phyloP scores from a whole-genome alignment of 2,888 invertebrate genomes.

The Schizaphis graminum region DNA sequence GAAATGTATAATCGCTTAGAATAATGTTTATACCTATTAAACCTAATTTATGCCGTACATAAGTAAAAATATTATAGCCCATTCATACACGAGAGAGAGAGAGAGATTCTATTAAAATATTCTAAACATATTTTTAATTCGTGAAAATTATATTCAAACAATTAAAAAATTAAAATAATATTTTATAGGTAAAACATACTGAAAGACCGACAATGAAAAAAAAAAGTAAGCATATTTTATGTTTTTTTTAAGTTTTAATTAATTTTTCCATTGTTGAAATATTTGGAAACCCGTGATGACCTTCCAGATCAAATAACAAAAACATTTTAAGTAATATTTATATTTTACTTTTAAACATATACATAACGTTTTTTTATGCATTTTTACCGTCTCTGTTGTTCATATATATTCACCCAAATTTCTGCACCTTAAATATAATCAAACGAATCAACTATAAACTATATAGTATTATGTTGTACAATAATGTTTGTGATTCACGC shows the following conservation, averaged over 20 bases:
- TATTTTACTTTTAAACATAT: neutral
- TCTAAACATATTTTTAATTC: neutral
- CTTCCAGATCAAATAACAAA: neutral
- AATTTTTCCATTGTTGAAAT: neutral
- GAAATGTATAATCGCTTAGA: neutral
- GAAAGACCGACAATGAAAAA: neutral
- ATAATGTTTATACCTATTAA: neutral
- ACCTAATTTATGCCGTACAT: neutral
- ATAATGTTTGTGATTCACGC: too few species aligned
- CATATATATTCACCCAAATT: neutral
- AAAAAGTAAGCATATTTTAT: neutral
- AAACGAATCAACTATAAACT: neutral
- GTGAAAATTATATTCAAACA: neutral
- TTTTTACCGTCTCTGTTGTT: neutral
- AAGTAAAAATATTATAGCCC: neutral
- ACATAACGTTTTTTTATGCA: neutral
- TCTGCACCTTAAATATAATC: neutral
- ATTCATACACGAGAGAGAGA: neutral
- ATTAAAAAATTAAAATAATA: neutral
- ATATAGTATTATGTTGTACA: too few species aligned
- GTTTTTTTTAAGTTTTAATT: neutral
- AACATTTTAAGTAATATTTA: neutral
- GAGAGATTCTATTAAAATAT: neutral
- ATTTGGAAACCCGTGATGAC: neutral
- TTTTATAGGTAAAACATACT: neutral